These are phyloP conservation scores for Vesta saturnalis DNA, from an alignment of 2,888 invertebrate species.

Conservation along the genomic window DNA sequence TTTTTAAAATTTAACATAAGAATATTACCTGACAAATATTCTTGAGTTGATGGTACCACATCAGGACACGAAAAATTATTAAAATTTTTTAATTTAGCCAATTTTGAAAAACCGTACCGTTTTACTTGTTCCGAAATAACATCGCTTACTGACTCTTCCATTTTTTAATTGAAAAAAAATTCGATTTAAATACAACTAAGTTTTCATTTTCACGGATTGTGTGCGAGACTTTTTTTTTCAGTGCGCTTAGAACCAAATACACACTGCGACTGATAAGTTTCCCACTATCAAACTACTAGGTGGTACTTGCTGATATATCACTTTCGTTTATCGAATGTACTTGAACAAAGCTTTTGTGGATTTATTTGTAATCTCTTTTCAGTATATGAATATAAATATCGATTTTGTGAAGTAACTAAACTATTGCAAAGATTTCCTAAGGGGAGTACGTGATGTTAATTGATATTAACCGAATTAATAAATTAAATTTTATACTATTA, in stretches of 20 bases:
- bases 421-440: too few species aligned
- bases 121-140: conserved; percentile 41
- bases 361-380: not conserved
- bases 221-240: not conserved
- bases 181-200: not conserved
- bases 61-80: conserved; percentile 46
- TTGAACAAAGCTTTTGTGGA: not conserved
- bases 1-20: not conserved
- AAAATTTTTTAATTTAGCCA: conserved; percentile 37
- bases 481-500: too few species aligned
- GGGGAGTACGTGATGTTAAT: too few species aligned
- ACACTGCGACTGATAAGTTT: conserved; percentile 19
- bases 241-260: not conserved
- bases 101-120: conserved; percentile 36
- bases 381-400: conserved; percentile 1
- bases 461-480: too few species aligned
- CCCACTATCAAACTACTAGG: conserved; percentile 10
- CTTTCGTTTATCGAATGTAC: conserved; percentile 12
- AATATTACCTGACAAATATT: conserved; percentile 54
- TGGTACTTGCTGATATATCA: conserved; percentile 5
- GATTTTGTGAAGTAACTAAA: not conserved
- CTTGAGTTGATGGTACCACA: conserved; percentile 52
- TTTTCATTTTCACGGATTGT: not conserved
- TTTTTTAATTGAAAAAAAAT: not conserved
- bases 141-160: conserved; percentile 18